Evolutionary conservation across 2,113 vertebrate genomes (phyloP).

Genomic region (Hypomesus transpacificus): DNA sequence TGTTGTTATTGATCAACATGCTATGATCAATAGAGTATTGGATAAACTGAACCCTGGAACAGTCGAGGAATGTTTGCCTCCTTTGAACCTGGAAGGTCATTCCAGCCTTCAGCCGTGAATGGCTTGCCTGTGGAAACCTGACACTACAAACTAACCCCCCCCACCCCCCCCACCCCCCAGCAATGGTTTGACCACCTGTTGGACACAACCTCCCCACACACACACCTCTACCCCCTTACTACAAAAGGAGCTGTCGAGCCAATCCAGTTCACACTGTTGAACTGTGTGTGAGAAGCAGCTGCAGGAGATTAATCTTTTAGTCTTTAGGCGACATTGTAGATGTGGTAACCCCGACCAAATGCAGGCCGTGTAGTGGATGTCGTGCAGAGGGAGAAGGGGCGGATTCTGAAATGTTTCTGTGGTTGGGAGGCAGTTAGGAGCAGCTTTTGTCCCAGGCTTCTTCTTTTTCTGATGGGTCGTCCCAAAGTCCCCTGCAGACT

Average conservation of each 20-base stretch:
- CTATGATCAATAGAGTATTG: not conserved
- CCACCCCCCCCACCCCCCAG: conserved; percentile 25
- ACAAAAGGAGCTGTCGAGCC: conserved; percentile 39
- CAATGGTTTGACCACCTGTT: conserved; percentile 57
- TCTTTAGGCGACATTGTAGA: not conserved
- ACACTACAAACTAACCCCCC: conserved; percentile 47
- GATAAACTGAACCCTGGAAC: conserved; percentile 20
- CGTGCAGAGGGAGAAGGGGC: conserved; percentile 20
- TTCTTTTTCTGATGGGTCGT: conserved; percentile 17
- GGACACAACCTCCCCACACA: conserved; percentile 19
- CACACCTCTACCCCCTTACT: conserved; percentile 20
- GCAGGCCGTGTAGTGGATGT: conserved; percentile 24
- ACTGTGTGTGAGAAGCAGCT: conserved; percentile 26
- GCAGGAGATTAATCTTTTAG: conserved; percentile 16
- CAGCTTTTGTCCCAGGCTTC: conserved; percentile 29
- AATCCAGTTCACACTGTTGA: conserved; percentile 18
- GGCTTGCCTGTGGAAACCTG: conserved; percentile 55
- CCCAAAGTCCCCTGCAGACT: conserved; percentile 1
- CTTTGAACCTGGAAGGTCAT: conserved; percentile 54
- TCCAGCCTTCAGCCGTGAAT: conserved; percentile 44
- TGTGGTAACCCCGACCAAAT: too few relatives aligned
- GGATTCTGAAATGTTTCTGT: conserved; percentile 3
- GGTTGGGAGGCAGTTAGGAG: conserved; percentile 10
- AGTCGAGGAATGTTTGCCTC: conserved; percentile 53
- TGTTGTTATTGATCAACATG: too few relatives aligned